phyloP scores from a whole-genome alignment of 2,888 invertebrate genomes.

The Aquatica leii region DNA sequence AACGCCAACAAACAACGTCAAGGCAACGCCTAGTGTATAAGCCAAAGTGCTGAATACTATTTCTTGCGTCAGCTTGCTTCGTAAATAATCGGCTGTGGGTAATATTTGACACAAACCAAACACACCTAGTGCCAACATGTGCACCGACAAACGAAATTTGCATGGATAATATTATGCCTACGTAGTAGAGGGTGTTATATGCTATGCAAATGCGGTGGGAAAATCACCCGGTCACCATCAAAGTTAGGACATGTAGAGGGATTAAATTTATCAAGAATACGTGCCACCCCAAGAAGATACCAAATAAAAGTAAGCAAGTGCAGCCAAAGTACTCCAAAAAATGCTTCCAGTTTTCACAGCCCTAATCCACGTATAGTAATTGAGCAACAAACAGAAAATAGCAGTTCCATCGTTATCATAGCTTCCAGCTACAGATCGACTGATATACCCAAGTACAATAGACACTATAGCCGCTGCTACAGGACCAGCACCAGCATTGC shows the following conservation, averaged over 20 bases:
- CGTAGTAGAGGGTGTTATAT: slow-evolving; percentile 91
- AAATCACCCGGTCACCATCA: slow-evolving; percentile 93
- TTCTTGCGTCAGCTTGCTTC: slow-evolving; percentile 80
- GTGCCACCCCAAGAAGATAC: slow-evolving; percentile 97
- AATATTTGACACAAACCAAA: slow-evolving; percentile 97
- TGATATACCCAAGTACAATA: slow-evolving; percentile 97
- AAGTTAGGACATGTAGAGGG: slow-evolving; percentile 90
- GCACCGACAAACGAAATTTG: slow-evolving; percentile 92
- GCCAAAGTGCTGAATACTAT: slow-evolving; percentile 80
- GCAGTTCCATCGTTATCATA: slow-evolving; percentile 99
- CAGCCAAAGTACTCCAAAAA: slow-evolving; percentile 87
- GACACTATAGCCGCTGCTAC: slow-evolving; percentile 95
- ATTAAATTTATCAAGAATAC: slow-evolving; percentile 98
- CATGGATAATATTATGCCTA: slow-evolving; percentile 97
- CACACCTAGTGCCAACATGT: slow-evolving; percentile 91
- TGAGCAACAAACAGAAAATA: slow-evolving; percentile 97
- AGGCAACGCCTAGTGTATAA: slow-evolving; percentile 71
- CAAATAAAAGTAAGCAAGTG: slow-evolving; percentile 95
- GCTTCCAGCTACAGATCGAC: slow-evolving; percentile 95
- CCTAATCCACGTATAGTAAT: slow-evolving; percentile 97
- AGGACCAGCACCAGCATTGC: slow-evolving; percentile 91
- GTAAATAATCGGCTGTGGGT: slow-evolving; percentile 90
- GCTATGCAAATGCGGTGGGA: slow-evolving; percentile 94
- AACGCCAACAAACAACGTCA: slow-evolving; percentile 72
- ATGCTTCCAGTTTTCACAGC: slow-evolving; percentile 95